These are phyloP conservation scores for Enteromius treurensis DNA, from an alignment of 2,797 vertebrate species.

Conservation along the genomic window DNA sequence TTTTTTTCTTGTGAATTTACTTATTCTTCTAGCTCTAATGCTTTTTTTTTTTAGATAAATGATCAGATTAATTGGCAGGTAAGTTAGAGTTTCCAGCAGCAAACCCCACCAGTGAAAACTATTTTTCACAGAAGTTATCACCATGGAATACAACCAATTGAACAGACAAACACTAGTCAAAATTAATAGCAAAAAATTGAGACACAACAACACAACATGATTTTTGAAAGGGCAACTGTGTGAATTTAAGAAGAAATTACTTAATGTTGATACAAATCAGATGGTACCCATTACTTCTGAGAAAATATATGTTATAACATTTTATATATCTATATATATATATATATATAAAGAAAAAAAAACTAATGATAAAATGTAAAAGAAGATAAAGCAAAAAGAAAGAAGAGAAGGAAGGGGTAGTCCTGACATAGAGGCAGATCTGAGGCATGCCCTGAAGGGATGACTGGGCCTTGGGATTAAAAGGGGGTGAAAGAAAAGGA, in stretches of 20 bases:
- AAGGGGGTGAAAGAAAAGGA: slow-evolving; percentile 30
- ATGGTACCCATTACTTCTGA: not conserved
- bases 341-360: too few species aligned
- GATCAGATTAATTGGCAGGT: slow-evolving; percentile 67
- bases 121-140: not conserved
- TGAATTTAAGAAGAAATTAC: not conserved
- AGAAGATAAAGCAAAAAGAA: slow-evolving; percentile 37
- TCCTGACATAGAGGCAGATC: slow-evolving; percentile 85
- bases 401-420: slow-evolving; percentile 52
- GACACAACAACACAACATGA: not conserved
- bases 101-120: slow-evolving; percentile 63
- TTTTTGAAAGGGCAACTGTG: not conserved
- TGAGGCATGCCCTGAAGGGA: slow-evolving; percentile 99
- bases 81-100: slow-evolving; percentile 63
- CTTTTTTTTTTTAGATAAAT: slow-evolving; percentile 49
- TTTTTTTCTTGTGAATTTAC: not conserved
- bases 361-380: slow-evolving; percentile 28
- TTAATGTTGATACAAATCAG: not conserved
- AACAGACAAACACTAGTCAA: not conserved
- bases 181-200: not conserved
- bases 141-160: not conserved
- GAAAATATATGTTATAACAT: not conserved
- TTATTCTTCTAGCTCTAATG: not conserved
- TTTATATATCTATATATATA: not conserved
- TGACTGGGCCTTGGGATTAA: slow-evolving; percentile 99